These are phyloP conservation scores for Pangasianodon gigas DNA, from an alignment of 2,113 vertebrate genomes.

Conservation along the genomic window DNA sequence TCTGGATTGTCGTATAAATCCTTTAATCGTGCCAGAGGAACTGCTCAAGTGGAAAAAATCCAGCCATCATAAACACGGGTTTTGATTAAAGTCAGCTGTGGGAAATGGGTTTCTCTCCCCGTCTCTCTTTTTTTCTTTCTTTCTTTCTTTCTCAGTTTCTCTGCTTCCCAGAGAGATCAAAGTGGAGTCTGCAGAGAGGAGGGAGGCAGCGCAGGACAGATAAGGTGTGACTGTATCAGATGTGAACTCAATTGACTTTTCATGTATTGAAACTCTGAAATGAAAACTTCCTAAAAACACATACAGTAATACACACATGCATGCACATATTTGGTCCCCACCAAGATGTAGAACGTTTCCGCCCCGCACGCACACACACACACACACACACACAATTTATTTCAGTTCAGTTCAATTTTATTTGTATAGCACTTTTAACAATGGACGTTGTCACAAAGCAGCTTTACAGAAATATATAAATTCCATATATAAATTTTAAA, in stretches of 20 bases:
- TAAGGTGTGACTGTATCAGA: conserved; percentile 18
- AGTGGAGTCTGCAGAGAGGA: not conserved
- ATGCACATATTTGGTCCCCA: not conserved
- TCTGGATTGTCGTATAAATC: conserved; percentile 28
- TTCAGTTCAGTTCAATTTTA: too few relatives aligned
- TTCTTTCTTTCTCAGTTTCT: not conserved
- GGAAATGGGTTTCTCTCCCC: not conserved
- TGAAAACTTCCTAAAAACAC: not conserved
- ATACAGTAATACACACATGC: not conserved
- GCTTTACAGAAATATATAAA: too few relatives aligned
- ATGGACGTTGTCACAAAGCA: too few relatives aligned
- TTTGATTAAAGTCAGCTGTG: conserved; percentile 40
- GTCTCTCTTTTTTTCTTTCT: not conserved
- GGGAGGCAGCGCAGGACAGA: conserved; percentile 13
- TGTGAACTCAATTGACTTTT: conserved; percentile 21
- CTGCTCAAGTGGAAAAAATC: conserved; percentile 44
- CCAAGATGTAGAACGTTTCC: not conserved
- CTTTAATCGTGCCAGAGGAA: conserved; percentile 30
- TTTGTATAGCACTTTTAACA: too few relatives aligned
- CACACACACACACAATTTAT: not conserved
- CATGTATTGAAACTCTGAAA: conserved; percentile 1
- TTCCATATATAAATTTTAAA: too few relatives aligned
- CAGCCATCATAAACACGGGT: conserved; percentile 40
- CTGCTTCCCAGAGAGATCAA: conserved; percentile 19
- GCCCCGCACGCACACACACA: not conserved